Evolutionary conservation across 2,113 vertebrate species (phyloP), one percentile per base, ranked within the genome.

Genomic region (Calidris pygmaea): DNA sequence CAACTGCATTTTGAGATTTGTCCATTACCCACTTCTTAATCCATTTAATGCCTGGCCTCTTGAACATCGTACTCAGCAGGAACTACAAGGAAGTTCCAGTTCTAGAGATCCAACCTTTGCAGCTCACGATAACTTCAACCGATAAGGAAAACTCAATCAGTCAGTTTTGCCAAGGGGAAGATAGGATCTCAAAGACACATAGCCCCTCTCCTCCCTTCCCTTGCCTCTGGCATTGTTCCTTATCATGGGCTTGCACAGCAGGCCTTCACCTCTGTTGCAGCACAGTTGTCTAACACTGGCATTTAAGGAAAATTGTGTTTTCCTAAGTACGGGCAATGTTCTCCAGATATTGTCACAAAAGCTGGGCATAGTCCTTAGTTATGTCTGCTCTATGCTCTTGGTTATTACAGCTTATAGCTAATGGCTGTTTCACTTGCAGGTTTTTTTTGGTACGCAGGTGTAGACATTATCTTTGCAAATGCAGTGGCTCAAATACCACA

Each of bases 61-160:
- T 92, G 90, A 93, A 94, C 3, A 3, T 60, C 73, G 67, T 63
- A 55, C 87, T 96, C 87, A 95, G 93, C 90, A 95, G 75, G 83
- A 96, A 84, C 90, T 94, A 90, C 60, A 84, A 72, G 93, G 41
- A 95, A 94, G 79, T 86, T 95, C 79, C 85, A 90, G 59, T 92
- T 95, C 92, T 71, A 75, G 88, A 93, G 43, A 78, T 56, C 71
- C 84, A 96, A 91, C 74, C 59, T 94, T 82, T 94, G 48, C 67
- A 66, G 74, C 78, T 91, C 63, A 70, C 1, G 81, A 90, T 90
- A 85, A 55, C 70, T 91, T 90, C 74, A 66, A 27, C 62, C 53
- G 91, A 97, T 95, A 96, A 93, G 59, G 67, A 93, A 93, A 96
- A 95, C 91, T 87, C 85, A 93, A 77, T 95, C 82, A 88, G 88